phyloP scores from a whole-genome alignment of 2,888 invertebrate species.

The Cotesia congregata region DNA sequence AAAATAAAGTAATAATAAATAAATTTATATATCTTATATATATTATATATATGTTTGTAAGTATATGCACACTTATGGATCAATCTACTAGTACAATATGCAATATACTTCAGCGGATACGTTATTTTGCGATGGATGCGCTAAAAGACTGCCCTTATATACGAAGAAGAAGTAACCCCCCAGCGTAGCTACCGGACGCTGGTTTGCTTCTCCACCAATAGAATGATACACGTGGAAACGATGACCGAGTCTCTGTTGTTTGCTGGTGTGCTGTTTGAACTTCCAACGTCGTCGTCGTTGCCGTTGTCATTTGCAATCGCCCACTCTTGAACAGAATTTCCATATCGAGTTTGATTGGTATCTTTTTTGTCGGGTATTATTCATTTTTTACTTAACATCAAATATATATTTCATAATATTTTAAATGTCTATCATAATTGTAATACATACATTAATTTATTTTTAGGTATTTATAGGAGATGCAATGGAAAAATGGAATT shows the following conservation, averaged over 20 bases:
- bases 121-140: slow-evolving; percentile 46
- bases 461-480: too few species aligned
- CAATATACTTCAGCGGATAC: not conserved
- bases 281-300: not conserved
- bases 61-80: slow-evolving; percentile 11
- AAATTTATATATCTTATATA: not conserved
- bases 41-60: too few species aligned
- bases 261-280: not conserved
- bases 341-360: slow-evolving; percentile 1
- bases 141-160: slow-evolving; percentile 60
- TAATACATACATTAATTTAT: too few species aligned
- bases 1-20: not conserved
- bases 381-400: not conserved
- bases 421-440: not conserved
- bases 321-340: slow-evolving; percentile 15
- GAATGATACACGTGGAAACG: slow-evolving; percentile 52
- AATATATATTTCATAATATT: not conserved
- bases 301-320: slow-evolving; percentile 8
- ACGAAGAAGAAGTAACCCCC: slow-evolving; percentile 54
- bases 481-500: too few species aligned
- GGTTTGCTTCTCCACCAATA: slow-evolving; percentile 52
- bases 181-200: slow-evolving; percentile 48
- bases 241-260: slow-evolving; percentile 18
- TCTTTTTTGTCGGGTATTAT: not conserved
- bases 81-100: not conserved